Percentiles rank a stretch among this genome's conserved stretches.
These are phyloP conservation scores for Dryobates pubescens DNA, from an alignment of 2,797 vertebrate species.

Conservation along the genomic window DNA sequence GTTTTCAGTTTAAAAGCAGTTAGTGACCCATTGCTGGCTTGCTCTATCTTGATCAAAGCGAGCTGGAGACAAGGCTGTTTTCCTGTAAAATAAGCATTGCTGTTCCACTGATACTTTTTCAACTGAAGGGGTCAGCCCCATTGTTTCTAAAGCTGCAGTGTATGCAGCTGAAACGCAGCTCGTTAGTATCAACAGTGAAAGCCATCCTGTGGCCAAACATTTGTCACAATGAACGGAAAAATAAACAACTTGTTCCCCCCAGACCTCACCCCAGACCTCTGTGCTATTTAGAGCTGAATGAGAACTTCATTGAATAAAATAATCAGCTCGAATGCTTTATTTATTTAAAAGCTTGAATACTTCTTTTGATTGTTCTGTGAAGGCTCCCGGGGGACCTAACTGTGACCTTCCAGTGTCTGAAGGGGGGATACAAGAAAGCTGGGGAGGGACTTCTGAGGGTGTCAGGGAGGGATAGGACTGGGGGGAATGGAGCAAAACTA, in stretches of 20 bases:
- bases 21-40: background rate
- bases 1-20: background rate
- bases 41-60: background rate
- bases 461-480: too few species aligned
- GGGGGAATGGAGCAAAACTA: too few species aligned
- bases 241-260: slow-evolving; percentile 4
- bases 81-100: background rate
- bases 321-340: background rate
- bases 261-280: background rate
- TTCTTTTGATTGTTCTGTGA: background rate
- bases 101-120: background rate
- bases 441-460: too few species aligned
- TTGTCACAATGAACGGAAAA: slow-evolving; percentile 21
- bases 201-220: background rate
- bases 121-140: background rate
- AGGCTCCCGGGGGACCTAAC: too few species aligned
- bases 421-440: too few species aligned
- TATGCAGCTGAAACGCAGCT: background rate
- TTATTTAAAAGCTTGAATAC: background rate
- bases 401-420: too few species aligned
- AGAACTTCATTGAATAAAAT: background rate
- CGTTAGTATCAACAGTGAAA: background rate
- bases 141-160: slow-evolving; percentile 7
- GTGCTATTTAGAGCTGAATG: slow-evolving; percentile 3
- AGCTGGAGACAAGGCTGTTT: background rate